Base-by-base conservation (phyloP, 2,113 vertebrate genomes). In the Platichthys flesus region DNA sequence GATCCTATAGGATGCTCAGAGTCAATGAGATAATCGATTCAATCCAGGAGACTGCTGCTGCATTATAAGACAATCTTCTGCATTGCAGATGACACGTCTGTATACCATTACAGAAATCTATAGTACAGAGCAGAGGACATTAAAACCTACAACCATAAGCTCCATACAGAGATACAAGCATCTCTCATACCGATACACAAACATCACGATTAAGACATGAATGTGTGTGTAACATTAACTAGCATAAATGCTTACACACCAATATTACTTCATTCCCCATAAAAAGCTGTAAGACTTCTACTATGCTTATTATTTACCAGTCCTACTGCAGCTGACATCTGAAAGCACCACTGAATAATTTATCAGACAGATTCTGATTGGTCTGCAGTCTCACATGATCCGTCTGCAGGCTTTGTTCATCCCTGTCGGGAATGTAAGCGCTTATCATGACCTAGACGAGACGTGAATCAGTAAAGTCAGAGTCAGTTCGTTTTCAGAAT, bases 301-400 rank as follows among this genome's bases (percentile, higher is more conserved):
- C 63, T 23, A 24, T 24, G 24, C 24, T 24, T 24, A 24, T 77
- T 55, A 68, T 60, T 78, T 84, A 87, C 78, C 23, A 56, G 58
- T 26, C 73, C 82, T 37, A 65, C 71, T 75, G 59, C 28, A 78
- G 78, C 77, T 75, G 83, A 88, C 82, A 88, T 88, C 78, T 87
- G 77, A 85, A 86, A 85, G 83, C 66, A 63, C 47, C 55, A 26
- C 74, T 93, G 88, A 92, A 93, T 92, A 87, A 93, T 93, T 92
- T 54, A 92, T 90, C 78, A 76, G 69, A 76, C 20, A 28, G 57
- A 78, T 71, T 55, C 78, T 65, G 68, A 89, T 90, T 90, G 87
- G 90, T 75, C 68, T 2, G 21, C 71, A 52, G 35, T 16, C 78
- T 87, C 84, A 87, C 82, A 82, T 86, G 79, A 86, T 81, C 79